These are phyloP conservation scores for Scolopax rusticola DNA, from an alignment of 2,797 vertebrate genomes.

Conservation along the genomic window DNA sequence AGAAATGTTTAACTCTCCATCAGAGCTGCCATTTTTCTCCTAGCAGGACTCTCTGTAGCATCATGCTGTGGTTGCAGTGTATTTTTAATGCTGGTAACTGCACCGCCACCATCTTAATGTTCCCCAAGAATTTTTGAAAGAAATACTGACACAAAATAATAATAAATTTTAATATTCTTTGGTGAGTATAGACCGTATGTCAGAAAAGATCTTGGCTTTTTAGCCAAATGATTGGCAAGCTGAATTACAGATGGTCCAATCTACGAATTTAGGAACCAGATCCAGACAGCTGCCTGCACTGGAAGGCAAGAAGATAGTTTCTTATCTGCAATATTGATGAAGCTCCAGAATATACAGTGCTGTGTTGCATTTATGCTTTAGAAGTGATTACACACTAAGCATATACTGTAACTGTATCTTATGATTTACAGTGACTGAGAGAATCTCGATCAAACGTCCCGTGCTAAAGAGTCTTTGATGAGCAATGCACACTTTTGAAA, in stretches of 20 bases:
- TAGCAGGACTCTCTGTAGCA: background rate
- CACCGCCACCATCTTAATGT: background rate
- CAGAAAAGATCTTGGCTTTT: background rate
- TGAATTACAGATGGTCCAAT: background rate
- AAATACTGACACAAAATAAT: background rate
- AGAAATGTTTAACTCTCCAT: background rate
- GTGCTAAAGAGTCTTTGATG: background rate
- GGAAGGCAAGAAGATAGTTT: background rate
- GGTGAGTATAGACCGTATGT: background rate
- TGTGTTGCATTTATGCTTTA: background rate
- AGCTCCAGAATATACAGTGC: background rate
- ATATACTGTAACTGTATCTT: background rate
- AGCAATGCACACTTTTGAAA: background rate
- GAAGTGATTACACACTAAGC: background rate
- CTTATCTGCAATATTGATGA: fast-evolving
- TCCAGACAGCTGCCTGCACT: background rate
- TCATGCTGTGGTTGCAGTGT: background rate
- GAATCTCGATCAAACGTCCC: background rate
- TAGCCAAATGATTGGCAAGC: background rate
- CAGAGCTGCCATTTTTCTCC: background rate
- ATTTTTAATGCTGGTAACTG: background rate
- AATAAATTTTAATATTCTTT: background rate
- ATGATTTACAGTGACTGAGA: background rate
- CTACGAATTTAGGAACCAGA: background rate
- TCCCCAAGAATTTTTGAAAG: background rate